Base-by-base conservation (phyloP, 2,888 invertebrate species). In the Brachyopa scutellaris region DNA sequence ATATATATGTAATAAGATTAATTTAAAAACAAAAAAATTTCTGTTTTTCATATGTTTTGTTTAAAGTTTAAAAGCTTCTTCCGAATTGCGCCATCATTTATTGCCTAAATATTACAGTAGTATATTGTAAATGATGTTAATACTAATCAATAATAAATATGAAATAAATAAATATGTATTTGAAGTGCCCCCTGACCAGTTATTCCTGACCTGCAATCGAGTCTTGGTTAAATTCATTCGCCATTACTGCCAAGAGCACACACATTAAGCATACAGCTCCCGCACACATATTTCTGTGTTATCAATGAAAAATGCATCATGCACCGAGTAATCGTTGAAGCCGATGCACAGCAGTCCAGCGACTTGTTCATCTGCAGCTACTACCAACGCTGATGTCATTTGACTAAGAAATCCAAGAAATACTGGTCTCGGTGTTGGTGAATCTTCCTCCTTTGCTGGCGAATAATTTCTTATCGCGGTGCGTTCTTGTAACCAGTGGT, bases 401-500 rank as follows among this genome's bases (percentile, higher is more conserved):
- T 66, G 53, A 42, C 29, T 57, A 36, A 31, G 62, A 64, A 70
- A 70, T 53, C 45, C 38, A 53, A 69, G 53, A 69, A 45, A 49
- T 77, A 49, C 62, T 61, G 29, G 47, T 15, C 55, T 15, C 6
- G 47, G n/a, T 47, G 29, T 13, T 23, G 42, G 9, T 31, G 40
- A 13, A 33, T 21, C 21, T 31, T 26, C 47, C 29, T 13, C 21
- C 26, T 17, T 45, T 51, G 49, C 47, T 64, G 51, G 64, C 66
- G 78, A 64, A 80, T 80, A 67, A 80, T 80, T 59, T 74, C 74
- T 80, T 80, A 80, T 80, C 79, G 61, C 6, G 21, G 47, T 69
- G 72, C 82, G 70, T 66, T 85, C 84, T 77, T 84, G 77, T 84
- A 79, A 59, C 73, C 82, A 80, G 73, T 84, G 85, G 84, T 85